Evolutionary conservation across 1,140 invertebrate genomes (phyloP).

Genomic region (Drosophila pseudoananassae): DNA sequence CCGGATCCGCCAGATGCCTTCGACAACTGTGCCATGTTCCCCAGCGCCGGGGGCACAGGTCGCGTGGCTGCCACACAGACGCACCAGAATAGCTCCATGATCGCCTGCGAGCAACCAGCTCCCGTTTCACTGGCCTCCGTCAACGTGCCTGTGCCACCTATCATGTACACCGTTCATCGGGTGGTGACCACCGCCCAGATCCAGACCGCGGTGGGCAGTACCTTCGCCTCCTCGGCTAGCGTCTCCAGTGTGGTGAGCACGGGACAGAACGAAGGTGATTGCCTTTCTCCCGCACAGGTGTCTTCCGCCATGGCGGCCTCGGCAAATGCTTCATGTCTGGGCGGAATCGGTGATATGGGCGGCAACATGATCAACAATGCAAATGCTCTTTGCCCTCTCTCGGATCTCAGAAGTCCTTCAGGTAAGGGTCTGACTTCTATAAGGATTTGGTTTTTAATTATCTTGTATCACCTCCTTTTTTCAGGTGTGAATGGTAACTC

Average conservation of each 20-base stretch:
- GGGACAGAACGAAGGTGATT: slow-evolving; percentile 71
- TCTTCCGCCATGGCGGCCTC: slow-evolving; percentile 57
- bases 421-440: slow-evolving; percentile 39
- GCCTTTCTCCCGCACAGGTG: slow-evolving; percentile 56
- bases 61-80: slow-evolving; percentile 72
- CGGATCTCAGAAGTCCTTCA: slow-evolving; percentile 53
- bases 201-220: slow-evolving; percentile 77
- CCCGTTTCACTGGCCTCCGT: slow-evolving; percentile 57
- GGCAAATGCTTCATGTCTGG: slow-evolving; percentile 49
- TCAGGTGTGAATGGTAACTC: slow-evolving; percentile 61
- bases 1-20: slow-evolving; percentile 58
- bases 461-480: neutral
- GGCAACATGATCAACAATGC: slow-evolving; percentile 61
- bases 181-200: slow-evolving; percentile 83
- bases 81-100: slow-evolving; percentile 40
- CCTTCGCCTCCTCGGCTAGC: slow-evolving; percentile 81
- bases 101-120: slow-evolving; percentile 59
- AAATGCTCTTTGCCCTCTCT: slow-evolving; percentile 53
- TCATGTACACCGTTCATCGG: slow-evolving; percentile 82
- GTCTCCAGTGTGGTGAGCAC: slow-evolving; percentile 80
- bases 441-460: neutral
- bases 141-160: slow-evolving; percentile 67
- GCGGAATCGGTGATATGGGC: slow-evolving; percentile 55
- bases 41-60: slow-evolving; percentile 45
- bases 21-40: slow-evolving; percentile 53